A percentile compares a stretch with the other conserved stretches of the same genome.
These are phyloP conservation scores for Zalophus californianus DNA, from an alignment of 2,797 vertebrate genomes.

Conservation along the genomic window DNA sequence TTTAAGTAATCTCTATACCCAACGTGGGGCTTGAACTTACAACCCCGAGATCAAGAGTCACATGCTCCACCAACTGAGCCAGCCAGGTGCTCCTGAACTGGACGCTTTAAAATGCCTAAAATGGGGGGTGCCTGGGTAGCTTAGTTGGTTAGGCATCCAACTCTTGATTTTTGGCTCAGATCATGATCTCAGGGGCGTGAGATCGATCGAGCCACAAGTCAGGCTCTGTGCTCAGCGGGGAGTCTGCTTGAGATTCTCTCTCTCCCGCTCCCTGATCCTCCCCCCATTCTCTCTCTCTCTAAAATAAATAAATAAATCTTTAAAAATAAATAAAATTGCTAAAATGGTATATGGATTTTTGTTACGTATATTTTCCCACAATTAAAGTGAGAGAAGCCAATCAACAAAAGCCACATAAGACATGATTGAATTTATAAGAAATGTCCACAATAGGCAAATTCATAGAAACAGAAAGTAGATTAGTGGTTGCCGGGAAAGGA, in stretches of 20 bases:
- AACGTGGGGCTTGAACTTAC: not conserved
- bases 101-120: not conserved
- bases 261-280: not conserved
- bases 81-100: not conserved
- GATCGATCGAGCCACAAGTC: not conserved
- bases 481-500: not conserved
- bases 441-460: not conserved
- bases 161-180: not conserved
- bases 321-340: not conserved
- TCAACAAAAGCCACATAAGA: not conserved
- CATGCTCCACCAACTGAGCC: not conserved
- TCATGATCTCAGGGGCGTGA: not conserved
- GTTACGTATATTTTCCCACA: not conserved
- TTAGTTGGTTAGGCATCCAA: not conserved
- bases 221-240: not conserved
- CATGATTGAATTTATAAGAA: not conserved
- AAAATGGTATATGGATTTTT: not conserved
- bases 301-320: not conserved
- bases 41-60: not conserved
- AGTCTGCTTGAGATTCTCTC: not conserved
- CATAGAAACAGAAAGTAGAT: not conserved
- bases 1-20: too few species aligned
- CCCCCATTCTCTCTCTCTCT: not conserved
- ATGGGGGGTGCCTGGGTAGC: not conserved
- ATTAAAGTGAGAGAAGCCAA: not conserved